Base-by-base conservation (phyloP, 2,888 invertebrate species). In the Pammene aurita region DNA sequence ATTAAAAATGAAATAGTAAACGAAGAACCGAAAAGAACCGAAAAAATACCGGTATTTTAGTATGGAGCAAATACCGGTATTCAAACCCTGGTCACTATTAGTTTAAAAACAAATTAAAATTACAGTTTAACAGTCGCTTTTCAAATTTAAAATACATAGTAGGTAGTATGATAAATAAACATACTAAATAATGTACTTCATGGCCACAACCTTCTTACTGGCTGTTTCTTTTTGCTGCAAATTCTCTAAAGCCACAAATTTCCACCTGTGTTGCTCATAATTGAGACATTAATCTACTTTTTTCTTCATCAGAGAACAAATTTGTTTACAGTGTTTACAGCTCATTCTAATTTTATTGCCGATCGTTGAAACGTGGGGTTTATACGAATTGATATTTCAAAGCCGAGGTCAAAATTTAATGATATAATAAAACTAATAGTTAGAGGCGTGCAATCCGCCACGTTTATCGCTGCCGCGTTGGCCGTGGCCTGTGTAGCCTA, bases 271-370 rank as follows among this genome's bases (percentile, higher is more conserved):
- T 54, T 64, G 38, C 26, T 14, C 34, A 48, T 65, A 71, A 74
- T 75, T 72, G 62, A 72, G 71, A 71, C 72, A 66, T 73, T 62
- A 72, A 66, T 70, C 71, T 57, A 54, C 50, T 67, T 35, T 68
- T 72, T 70, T 66, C 50, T 35, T 55, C 60, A 64, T 67, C 68
- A 70, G 48, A 65, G 62, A 56, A 41, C 44, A 35, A 66, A 57
- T 68, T 65, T 57, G 54, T 66, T 70, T 65, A 60, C 55, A 61
- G 54, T 60, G 66, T 60, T 38, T 66, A 70, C 61, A 52, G 66
- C 61, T 69, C 54, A 60, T 69, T 65, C 34, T 41, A 60, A 26
- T 69, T 69, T 65, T 69, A 69, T 69, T 54, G 38, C 58, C 18
- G 10, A 41, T 50, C 63, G 52, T 63, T 64, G 68, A 58, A 66